phyloP scores from a whole-genome alignment of 2,888 invertebrate species.

The Adelognathus sp. region DNA sequence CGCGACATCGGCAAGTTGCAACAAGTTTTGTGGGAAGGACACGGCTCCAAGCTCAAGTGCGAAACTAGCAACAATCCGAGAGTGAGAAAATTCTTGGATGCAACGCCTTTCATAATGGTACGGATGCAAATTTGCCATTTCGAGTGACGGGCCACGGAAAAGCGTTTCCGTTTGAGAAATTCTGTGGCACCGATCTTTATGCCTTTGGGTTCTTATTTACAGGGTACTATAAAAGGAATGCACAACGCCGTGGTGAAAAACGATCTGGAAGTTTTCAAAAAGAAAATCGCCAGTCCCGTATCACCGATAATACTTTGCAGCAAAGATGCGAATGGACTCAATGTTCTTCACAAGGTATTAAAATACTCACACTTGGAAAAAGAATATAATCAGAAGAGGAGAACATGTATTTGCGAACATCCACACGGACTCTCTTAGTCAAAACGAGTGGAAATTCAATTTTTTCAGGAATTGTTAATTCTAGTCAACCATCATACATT shows the following conservation, averaged over 20 bases:
- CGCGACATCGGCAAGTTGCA: constrained; percentile 93
- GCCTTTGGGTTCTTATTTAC: constrained; percentile 56
- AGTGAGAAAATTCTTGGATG: constrained; percentile 92
- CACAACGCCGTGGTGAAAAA: constrained; percentile 91
- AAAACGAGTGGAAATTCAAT: no score
- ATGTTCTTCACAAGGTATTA: constrained; percentile 91
- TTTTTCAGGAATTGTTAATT: no score
- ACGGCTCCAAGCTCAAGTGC: constrained; percentile 90
- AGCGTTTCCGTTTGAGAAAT: no score
- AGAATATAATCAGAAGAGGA: no score
- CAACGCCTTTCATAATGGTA: constrained; percentile 97
- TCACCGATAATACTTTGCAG: constrained; percentile 88
- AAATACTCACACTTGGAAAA: no score
- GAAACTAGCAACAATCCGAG: constrained; percentile 93
- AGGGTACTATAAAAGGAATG: constrained; percentile 92
- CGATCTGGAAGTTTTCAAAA: constrained; percentile 87
- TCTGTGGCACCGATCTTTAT: no score
- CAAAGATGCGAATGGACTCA: constrained; percentile 91
- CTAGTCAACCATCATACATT: no score
- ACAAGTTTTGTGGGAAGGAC: constrained; percentile 94
- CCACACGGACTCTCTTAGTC: no score
- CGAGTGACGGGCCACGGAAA: no score
- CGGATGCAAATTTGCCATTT: no score
- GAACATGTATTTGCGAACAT: no score
- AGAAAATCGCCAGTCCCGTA: constrained; percentile 86